Conservation (phyloP, 2,113 vertebrate genomes). For the Gyps fulvus region DNA sequence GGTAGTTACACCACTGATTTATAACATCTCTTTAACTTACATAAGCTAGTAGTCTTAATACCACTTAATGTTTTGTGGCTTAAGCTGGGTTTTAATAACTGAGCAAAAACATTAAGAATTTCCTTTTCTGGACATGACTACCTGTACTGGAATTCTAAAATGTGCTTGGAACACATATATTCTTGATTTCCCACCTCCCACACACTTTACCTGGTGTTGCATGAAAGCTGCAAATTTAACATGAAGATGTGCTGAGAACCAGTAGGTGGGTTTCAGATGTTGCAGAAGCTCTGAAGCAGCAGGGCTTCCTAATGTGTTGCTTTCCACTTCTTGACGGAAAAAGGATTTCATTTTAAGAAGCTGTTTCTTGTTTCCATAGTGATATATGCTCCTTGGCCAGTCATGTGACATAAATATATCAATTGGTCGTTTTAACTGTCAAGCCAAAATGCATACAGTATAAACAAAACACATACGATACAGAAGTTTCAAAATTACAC, state of each 20-base stretch:
- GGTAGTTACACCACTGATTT: neutral
- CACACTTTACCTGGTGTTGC: conserved; percentile 85
- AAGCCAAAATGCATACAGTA: neutral
- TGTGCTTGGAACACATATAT: neutral
- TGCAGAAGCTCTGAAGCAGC: conserved; percentile 90
- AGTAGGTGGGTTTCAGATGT: conserved; percentile 90
- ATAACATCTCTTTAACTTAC: neutral
- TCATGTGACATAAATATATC: conserved; percentile 96
- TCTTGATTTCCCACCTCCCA: neutral
- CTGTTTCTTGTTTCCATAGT: conserved; percentile 88
- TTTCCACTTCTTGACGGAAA: conserved; percentile 91
- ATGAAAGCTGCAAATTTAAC: conserved; percentile 96
- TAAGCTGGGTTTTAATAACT: neutral
- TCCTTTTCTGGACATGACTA: neutral
- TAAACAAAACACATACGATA: neutral
- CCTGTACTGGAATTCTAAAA: neutral
- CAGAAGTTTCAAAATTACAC: neutral
- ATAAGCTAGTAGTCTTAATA: neutral
- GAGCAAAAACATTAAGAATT: neutral
- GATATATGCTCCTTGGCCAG: conserved; percentile 94
- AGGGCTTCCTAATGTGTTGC: conserved; percentile 89
- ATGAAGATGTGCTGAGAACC: conserved; percentile 97
- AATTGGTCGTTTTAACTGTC: conserved; percentile 87
- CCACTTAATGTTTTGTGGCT: neutral
- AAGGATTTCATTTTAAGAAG: conserved; percentile 90